Conservation (phyloP, 2,888 invertebrate genomes). For the Caenorhabditis virilis region DNA sequence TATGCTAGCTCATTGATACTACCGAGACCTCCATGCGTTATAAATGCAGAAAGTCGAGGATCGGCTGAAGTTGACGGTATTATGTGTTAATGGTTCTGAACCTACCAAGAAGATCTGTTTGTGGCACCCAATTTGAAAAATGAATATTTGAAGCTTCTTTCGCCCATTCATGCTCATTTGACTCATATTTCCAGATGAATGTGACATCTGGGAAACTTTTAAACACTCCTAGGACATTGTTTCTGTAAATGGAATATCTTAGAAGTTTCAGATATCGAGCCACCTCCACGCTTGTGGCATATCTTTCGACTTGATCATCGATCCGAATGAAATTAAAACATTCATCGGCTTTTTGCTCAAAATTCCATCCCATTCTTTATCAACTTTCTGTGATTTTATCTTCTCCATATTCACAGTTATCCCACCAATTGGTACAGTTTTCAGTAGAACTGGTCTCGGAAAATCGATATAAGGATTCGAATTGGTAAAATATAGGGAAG, state of each 20-base stretch:
- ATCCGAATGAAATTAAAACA: too few relatives aligned
- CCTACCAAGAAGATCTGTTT: conserved; percentile 46
- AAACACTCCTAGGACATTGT: conserved; percentile 17
- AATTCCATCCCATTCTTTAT: too few relatives aligned
- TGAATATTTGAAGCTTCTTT: conserved; percentile 35
- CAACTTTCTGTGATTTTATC: too few relatives aligned
- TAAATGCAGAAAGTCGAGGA: conserved; percentile 18
- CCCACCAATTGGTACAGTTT: conserved; percentile 8
- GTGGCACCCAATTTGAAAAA: conserved; percentile 52
- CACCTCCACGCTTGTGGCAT: not conserved
- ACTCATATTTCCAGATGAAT: conserved; percentile 54
- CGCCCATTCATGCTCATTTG: conserved; percentile 20
- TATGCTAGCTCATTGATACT: conserved; percentile 33
- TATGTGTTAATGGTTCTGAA: not conserved
- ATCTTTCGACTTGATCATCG: conserved; percentile 9
- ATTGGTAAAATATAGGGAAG: conserved; percentile 2
- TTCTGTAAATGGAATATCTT: too few relatives aligned
- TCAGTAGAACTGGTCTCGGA: too few relatives aligned
- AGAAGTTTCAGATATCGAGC: too few relatives aligned
- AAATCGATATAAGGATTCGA: too few relatives aligned
- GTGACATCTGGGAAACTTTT: conserved; percentile 36
- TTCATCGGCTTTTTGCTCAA: too few relatives aligned
- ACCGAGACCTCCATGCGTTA: conserved; percentile 31
- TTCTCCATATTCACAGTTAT: conserved; percentile 19
- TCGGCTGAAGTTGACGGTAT: conserved; percentile 12